These are phyloP conservation scores for Euglossa dilemma DNA, from an alignment of 1,140 invertebrate genomes.

Conservation along the genomic window DNA sequence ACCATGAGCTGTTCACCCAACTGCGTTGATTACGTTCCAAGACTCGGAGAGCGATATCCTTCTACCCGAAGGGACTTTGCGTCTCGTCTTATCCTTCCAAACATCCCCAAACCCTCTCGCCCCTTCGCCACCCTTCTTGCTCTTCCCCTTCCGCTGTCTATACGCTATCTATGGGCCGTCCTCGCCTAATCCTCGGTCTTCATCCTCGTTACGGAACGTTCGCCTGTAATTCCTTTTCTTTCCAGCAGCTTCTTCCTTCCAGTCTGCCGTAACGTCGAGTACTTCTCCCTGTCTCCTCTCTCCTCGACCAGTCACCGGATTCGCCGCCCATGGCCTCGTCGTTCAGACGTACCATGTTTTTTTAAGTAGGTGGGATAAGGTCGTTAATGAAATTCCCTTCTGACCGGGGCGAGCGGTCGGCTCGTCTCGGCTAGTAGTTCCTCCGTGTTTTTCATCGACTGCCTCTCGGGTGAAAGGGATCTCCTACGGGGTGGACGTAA, in stretches of 20 bases:
- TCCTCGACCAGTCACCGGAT: background rate
- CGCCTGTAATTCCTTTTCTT: conserved; percentile 56
- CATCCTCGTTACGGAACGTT: conserved; percentile 46
- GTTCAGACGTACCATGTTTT: conserved; percentile 57
- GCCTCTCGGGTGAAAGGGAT: conserved; percentile 58
- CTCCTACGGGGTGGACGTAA: conserved; percentile 56
- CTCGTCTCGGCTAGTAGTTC: conserved; percentile 39
- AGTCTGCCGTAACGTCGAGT: conserved; percentile 33
- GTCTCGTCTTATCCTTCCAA: background rate
- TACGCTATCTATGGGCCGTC: conserved; percentile 1
- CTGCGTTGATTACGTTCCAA: conserved; percentile 66
- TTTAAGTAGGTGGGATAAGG: conserved; percentile 64
- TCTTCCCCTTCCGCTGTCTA: background rate
- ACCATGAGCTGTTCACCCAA: conserved; percentile 57
- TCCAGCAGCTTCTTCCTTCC: conserved; percentile 21
- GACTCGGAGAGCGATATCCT: conserved; percentile 63
- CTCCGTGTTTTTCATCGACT: conserved; percentile 56
- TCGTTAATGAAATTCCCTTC: conserved; percentile 71
- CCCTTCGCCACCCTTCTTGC: no score
- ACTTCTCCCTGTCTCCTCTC: background rate
- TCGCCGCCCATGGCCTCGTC: conserved; percentile 34
- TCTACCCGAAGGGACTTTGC: background rate
- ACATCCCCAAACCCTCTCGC: background rate
- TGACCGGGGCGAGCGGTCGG: conserved; percentile 32
- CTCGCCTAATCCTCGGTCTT: conserved; percentile 50